Percentiles rank a stretch among this genome's conserved stretches.
phyloP scores from a whole-genome alignment of 2,113 vertebrate genomes.

The Psittacus erithacus region DNA sequence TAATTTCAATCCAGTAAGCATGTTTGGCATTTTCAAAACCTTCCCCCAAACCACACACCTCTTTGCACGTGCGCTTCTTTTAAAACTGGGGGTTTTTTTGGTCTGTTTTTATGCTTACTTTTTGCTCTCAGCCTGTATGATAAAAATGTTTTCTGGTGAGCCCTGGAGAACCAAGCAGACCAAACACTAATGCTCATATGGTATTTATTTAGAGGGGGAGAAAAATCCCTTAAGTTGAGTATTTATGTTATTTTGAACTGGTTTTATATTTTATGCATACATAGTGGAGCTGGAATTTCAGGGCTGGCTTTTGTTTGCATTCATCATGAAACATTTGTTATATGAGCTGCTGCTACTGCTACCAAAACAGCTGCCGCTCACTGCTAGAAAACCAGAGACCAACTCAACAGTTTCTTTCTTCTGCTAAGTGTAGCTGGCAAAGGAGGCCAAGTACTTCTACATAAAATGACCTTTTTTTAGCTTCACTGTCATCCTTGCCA shows the following conservation, averaged over 20 bases:
- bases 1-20: constrained; percentile 42
- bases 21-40: constrained; percentile 13
- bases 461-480: not conserved
- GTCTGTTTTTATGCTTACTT: constrained; percentile 27
- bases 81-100: constrained; percentile 22
- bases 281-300: constrained; percentile 73
- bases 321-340: constrained; percentile 77
- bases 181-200: constrained; percentile 69
- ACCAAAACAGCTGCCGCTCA: constrained; percentile 66
- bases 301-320: constrained; percentile 76
- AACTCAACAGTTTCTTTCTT: constrained; percentile 32
- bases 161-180: constrained; percentile 42
- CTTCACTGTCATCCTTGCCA: not conserved
- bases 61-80: constrained; percentile 26
- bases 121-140: constrained; percentile 56
- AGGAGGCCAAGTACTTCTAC: not conserved
- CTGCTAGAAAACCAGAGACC: constrained; percentile 50
- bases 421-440: not conserved
- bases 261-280: constrained; percentile 65
- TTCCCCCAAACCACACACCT: not conserved
- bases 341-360: constrained; percentile 75
- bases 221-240: constrained; percentile 26
- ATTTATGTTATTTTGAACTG: constrained; percentile 69
- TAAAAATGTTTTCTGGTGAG: constrained; percentile 57
- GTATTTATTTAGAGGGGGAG: constrained; percentile 72